A percentile compares a stretch with the other conserved stretches of the same genome.
Conservation (phyloP, 2,797 vertebrate genomes). For the Esox masquinongy region DNA sequence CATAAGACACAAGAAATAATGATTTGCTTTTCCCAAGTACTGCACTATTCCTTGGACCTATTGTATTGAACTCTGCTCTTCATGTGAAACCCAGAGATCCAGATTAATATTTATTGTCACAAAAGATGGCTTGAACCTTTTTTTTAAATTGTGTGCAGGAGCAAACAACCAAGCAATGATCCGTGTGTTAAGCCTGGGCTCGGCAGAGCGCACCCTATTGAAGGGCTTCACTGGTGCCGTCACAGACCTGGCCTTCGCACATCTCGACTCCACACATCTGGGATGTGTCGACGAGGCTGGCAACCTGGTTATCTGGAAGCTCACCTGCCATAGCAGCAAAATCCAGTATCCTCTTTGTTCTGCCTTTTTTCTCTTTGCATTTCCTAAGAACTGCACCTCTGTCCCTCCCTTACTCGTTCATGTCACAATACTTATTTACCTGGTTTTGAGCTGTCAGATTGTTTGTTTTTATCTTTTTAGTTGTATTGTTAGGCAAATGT, state of each 20-base stretch:
- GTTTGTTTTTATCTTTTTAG: too few species aligned
- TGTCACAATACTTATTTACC: background rate
- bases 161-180: constrained; percentile 95
- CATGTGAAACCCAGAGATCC: background rate
- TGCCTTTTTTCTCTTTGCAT: background rate
- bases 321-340: constrained; percentile 87
- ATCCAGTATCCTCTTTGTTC: constrained; percentile 87
- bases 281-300: constrained; percentile 96
- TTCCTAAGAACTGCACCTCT: background rate
- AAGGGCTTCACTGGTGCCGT: constrained; percentile 94
- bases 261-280: constrained; percentile 92
- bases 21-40: background rate
- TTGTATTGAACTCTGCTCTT: background rate
- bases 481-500: too few species aligned
- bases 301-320: constrained; percentile 94
- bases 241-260: constrained; percentile 96
- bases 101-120: background rate
- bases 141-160: constrained; percentile 69
- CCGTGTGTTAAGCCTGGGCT: constrained; percentile 88
- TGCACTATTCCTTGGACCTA: background rate
- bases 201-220: constrained; percentile 87
- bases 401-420: background rate
- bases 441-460: background rate
- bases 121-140: background rate
- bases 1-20: background rate